phyloP scores from a whole-genome alignment of 2,797 vertebrate species.

The Pangasius mekongensis region DNA sequence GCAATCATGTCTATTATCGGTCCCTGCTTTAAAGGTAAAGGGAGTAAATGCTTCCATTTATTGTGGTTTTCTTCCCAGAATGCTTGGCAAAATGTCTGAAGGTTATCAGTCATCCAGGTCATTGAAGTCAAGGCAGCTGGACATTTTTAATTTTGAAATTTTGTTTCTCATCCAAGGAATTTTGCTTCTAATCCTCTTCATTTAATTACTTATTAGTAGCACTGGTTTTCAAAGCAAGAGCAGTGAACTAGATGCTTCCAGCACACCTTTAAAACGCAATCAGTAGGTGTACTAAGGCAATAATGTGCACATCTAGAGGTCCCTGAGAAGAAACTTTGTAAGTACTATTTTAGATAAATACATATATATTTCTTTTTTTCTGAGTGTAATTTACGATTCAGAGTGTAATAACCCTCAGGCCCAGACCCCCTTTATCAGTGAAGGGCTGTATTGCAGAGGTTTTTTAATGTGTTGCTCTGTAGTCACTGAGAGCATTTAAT shows the following conservation, averaged over 20 bases:
- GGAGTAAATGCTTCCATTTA: neutral
- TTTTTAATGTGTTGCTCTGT: neutral
- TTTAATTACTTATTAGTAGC: neutral
- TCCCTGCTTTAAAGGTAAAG: neutral
- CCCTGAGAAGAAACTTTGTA: neutral
- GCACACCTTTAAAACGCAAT: neutral
- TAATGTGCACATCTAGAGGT: neutral
- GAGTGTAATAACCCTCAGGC: neutral
- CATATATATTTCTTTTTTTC: neutral
- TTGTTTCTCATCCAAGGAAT: neutral
- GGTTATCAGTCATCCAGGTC: neutral
- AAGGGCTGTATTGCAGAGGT: neutral
- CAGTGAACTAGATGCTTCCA: neutral
- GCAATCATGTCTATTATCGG: neutral
- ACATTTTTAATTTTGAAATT: neutral
- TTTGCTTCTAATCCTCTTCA: neutral
- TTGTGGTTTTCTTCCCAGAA: neutral
- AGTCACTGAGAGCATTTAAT: neutral
- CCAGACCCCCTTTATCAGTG: neutral
- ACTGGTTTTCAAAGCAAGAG: neutral
- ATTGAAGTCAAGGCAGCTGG: neutral
- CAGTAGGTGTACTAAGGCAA: neutral
- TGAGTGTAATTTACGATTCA: neutral
- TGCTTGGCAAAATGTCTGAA: neutral
- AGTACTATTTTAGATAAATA: neutral